Conservation (phyloP, 2,888 invertebrate genomes). For the Agapetus fuscipes region DNA sequence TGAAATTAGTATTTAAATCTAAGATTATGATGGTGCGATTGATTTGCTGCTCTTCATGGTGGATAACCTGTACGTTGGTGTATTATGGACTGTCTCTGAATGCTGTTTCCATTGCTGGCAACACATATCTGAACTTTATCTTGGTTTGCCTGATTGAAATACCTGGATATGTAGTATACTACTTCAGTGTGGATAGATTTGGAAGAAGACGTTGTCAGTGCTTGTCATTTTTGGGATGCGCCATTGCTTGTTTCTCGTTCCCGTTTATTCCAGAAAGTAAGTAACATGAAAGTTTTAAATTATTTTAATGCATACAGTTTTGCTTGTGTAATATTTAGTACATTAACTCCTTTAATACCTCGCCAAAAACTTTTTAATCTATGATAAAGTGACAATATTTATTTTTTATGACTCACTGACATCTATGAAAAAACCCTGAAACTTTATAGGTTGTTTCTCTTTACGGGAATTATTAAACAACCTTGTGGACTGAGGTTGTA, state of each 20-base stretch:
- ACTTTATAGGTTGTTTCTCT: too few species aligned
- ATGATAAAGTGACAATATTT: too few species aligned
- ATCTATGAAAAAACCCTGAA: too few species aligned
- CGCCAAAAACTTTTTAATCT: too few species aligned
- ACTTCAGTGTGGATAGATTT: slow-evolving; percentile 49
- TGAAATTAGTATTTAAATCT: slow-evolving; percentile 38
- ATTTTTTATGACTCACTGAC: too few species aligned
- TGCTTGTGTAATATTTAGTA: too few species aligned
- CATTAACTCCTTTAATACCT: too few species aligned
- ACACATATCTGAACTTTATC: slow-evolving; percentile 68
- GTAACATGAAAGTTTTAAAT: too few species aligned
- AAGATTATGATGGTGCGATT: slow-evolving; percentile 45
- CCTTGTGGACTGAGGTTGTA: too few species aligned
- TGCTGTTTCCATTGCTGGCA: slow-evolving; percentile 60
- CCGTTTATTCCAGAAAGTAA: slow-evolving; percentile 43
- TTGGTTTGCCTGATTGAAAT: slow-evolving; percentile 55
- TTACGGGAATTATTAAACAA: too few species aligned
- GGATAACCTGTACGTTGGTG: slow-evolving; percentile 64
- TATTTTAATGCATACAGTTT: too few species aligned
- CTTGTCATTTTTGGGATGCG: slow-evolving; percentile 34
- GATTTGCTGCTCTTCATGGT: slow-evolving; percentile 60
- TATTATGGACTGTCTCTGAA: slow-evolving; percentile 73
- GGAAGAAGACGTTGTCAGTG: slow-evolving; percentile 39
- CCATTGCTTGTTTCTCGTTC: slow-evolving; percentile 41
- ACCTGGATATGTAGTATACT: slow-evolving; percentile 56